A percentile compares a stretch with the other conserved stretches of the same genome.
phyloP scores from a whole-genome alignment of 2,888 invertebrate genomes.

The Belgica antarctica region DNA sequence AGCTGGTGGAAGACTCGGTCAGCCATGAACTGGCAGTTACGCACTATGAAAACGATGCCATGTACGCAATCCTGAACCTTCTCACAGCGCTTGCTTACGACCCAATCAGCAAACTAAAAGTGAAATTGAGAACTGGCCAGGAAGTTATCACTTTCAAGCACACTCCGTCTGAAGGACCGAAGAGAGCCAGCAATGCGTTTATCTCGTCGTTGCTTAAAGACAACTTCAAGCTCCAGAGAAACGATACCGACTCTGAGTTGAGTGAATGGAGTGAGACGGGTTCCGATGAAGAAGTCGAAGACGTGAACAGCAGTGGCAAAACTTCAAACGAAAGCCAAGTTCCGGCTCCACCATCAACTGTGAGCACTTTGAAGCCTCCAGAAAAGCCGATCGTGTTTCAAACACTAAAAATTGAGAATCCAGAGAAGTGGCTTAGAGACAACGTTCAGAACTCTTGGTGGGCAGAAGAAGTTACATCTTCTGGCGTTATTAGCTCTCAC shows the following conservation, averaged over 20 bases:
- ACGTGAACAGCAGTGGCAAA: background rate
- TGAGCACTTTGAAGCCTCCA: slow-evolving; percentile 46
- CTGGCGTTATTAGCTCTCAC: slow-evolving; percentile 50
- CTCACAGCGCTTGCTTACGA: slow-evolving; percentile 54
- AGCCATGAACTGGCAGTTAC: slow-evolving; percentile 49
- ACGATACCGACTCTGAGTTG: slow-evolving; percentile 42
- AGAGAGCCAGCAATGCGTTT: background rate
- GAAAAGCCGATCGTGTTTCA: slow-evolving; percentile 47
- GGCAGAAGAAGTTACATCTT: slow-evolving; percentile 49
- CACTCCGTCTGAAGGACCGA: background rate
- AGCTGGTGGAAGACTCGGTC: slow-evolving; percentile 50
- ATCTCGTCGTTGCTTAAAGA: slow-evolving; percentile 15
- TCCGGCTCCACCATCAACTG: slow-evolving; percentile 44
- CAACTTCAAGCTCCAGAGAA: slow-evolving; percentile 18
- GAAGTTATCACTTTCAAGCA: background rate
- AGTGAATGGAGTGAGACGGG: slow-evolving; percentile 55
- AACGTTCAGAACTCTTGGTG: slow-evolving; percentile 56
- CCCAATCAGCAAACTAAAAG: slow-evolving; percentile 50
- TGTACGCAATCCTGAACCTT: slow-evolving; percentile 57
- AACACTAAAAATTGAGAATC: slow-evolving; percentile 48
- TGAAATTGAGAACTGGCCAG: background rate
- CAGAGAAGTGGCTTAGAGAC: slow-evolving; percentile 50
- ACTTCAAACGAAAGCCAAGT: background rate
- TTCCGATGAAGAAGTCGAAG: slow-evolving; percentile 45
- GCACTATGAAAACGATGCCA: slow-evolving; percentile 54